phyloP scores from a whole-genome alignment of 2,797 vertebrate species.

The Typhlichthys eigenmanni region DNA sequence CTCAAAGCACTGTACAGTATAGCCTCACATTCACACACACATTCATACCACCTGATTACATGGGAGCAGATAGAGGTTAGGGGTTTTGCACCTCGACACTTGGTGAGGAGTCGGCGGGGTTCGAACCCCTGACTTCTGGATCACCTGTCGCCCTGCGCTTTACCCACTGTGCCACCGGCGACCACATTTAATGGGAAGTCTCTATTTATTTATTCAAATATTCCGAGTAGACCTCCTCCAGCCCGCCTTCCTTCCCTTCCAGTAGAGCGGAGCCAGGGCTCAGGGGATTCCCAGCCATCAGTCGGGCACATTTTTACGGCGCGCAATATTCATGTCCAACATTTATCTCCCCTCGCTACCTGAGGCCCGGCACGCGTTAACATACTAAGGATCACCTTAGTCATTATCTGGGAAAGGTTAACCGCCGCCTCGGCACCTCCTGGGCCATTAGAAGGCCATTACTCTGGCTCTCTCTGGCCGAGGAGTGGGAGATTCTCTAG shows the following conservation, averaged over 20 bases:
- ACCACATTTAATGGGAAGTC: slow-evolving; percentile 2
- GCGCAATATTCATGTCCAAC: slow-evolving; percentile 57
- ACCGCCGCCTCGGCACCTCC: slow-evolving; percentile 55
- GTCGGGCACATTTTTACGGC: slow-evolving; percentile 36
- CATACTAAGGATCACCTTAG: slow-evolving; percentile 54
- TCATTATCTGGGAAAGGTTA: slow-evolving; percentile 63
- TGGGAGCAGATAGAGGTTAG: no score
- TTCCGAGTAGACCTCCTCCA: slow-evolving; percentile 3
- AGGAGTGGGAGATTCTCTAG: slow-evolving; percentile 21
- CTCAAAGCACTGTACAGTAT: no score
- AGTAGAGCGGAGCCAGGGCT: not conserved
- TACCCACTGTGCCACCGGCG: no score
- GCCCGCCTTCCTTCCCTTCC: slow-evolving; percentile 14
- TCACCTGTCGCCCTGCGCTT: no score
- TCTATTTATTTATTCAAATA: slow-evolving; percentile 23
- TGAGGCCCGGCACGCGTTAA: slow-evolving; percentile 19
- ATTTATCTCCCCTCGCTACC: slow-evolving; percentile 49
- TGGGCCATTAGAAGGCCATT: slow-evolving; percentile 57
- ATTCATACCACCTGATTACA: no score
- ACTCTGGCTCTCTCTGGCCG: slow-evolving; percentile 40
- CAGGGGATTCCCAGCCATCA: slow-evolving; percentile 8
- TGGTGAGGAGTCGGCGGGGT: no score
- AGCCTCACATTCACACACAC: no score
- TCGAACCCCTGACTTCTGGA: no score
- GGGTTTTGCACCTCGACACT: no score